Conservation (phyloP, 1,140 invertebrate genomes). For the Paraescarpia echinospica region DNA sequence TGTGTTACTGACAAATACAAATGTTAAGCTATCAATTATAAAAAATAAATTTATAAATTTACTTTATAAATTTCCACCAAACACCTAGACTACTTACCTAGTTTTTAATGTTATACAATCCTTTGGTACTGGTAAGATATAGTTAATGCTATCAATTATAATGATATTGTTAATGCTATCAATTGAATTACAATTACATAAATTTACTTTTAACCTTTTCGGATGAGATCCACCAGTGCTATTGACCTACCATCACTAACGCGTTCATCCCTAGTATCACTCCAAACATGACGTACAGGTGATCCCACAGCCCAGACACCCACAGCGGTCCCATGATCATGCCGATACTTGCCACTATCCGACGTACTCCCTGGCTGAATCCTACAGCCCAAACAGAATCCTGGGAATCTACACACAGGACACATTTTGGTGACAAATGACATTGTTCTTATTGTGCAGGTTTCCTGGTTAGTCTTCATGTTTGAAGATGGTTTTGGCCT, state of each 20-base stretch:
- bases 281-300: constrained; percentile 42
- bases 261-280: constrained; percentile 39
- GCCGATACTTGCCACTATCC: constrained; percentile 39
- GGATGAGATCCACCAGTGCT: not conserved
- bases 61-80: too few species aligned
- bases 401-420: not conserved
- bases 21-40: too few species aligned
- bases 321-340: constrained; percentile 46
- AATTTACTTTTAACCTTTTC: not conserved
- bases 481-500: too few species aligned
- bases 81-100: too few species aligned
- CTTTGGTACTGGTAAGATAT: too few species aligned
- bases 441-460: too few species aligned
- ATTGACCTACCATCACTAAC: constrained; percentile 39
- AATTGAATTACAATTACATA: not conserved
- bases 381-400: constrained; percentile 31
- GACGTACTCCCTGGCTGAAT: constrained; percentile 45
- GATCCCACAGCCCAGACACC: constrained; percentile 37
- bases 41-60: too few species aligned
- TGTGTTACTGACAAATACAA: too few species aligned
- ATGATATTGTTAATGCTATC: too few species aligned
- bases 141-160: too few species aligned
- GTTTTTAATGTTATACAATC: too few species aligned
- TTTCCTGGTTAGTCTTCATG: too few species aligned
- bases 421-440: not conserved